phyloP scores from a whole-genome alignment of 2,797 vertebrate species.

The Euthynnus affinis region DNA sequence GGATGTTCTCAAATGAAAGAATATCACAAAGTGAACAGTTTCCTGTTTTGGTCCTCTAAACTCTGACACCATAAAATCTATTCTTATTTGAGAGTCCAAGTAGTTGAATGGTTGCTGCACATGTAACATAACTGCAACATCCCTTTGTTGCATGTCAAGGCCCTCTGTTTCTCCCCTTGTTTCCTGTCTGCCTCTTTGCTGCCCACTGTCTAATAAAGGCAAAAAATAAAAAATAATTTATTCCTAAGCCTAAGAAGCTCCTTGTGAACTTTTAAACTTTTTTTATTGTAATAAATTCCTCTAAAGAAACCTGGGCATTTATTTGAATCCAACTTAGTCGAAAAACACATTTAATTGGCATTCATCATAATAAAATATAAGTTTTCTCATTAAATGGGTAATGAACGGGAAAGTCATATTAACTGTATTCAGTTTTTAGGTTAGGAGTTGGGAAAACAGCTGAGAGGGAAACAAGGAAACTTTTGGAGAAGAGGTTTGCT shows the following conservation, averaged over 20 bases:
- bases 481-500: background rate
- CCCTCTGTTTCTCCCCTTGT: too few species aligned
- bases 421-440: background rate
- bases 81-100: too few species aligned
- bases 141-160: too few species aligned
- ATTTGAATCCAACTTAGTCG: background rate
- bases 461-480: background rate
- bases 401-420: slow-evolving; percentile 1
- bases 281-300: background rate
- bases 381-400: background rate
- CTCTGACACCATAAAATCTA: background rate
- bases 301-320: background rate
- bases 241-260: background rate
- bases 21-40: background rate
- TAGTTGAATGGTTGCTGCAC: too few species aligned
- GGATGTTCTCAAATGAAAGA: background rate
- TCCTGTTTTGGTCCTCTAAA: background rate
- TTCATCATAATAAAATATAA: background rate
- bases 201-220: too few species aligned
- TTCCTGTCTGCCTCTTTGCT: too few species aligned
- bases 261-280: background rate
- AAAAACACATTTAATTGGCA: background rate
- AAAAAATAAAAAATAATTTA: too few species aligned
- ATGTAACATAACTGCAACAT: too few species aligned
- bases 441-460: background rate